phyloP scores from a whole-genome alignment of 1,140 invertebrate species.

The Drosophila hydei region DNA sequence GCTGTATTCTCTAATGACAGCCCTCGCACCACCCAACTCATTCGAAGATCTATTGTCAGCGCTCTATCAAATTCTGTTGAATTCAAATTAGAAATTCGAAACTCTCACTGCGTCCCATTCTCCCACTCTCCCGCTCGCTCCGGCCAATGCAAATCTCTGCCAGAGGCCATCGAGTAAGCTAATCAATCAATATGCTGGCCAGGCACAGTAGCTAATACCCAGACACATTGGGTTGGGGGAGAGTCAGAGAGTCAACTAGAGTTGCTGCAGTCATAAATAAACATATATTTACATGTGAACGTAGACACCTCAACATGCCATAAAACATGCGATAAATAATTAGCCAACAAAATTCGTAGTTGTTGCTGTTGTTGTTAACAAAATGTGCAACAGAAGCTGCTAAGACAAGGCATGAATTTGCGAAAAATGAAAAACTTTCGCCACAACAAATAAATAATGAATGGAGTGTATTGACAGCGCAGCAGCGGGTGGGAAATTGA shows the following conservation, averaged over 20 bases:
- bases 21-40: constrained; percentile 4
- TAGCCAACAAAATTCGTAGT: constrained; percentile 27
- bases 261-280: constrained; percentile 33
- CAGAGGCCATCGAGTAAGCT: constrained; percentile 32
- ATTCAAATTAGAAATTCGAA: constrained; percentile 27
- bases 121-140: background rate
- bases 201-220: constrained; percentile 24
- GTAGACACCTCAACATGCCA: constrained; percentile 30
- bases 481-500: constrained; percentile 42
- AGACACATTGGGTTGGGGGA: background rate
- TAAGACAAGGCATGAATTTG: constrained; percentile 30
- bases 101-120: background rate
- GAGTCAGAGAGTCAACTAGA: constrained; percentile 18
- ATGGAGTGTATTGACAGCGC: constrained; percentile 34
- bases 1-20: constrained; percentile 49
- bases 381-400: constrained; percentile 52
- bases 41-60: constrained; percentile 30
- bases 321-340: constrained; percentile 38
- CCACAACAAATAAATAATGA: constrained; percentile 33
- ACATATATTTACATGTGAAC: constrained; percentile 11
- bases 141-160: constrained; percentile 49
- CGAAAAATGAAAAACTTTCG: constrained; percentile 49
- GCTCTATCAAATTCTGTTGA: constrained; percentile 34
- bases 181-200: constrained; percentile 52
- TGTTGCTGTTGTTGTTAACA: constrained; percentile 8